Evolutionary conservation across 2,888 invertebrate species (phyloP).

Genomic region (Polydesmus complanatus): DNA sequence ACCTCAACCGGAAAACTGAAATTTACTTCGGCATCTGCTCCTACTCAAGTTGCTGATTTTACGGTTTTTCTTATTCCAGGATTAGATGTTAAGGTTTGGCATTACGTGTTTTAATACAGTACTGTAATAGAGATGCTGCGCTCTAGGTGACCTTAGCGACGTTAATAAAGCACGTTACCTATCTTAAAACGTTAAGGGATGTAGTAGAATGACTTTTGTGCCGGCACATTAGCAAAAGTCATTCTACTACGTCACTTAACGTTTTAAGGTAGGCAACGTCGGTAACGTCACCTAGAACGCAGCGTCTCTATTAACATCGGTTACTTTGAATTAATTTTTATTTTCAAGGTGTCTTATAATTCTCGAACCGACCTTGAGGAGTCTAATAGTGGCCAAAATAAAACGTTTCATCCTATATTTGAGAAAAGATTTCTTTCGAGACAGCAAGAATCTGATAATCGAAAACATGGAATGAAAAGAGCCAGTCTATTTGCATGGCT

Average conservation of each 20-base stretch:
- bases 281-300: background rate
- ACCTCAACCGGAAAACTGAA: constrained; percentile 21
- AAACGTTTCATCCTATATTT: background rate
- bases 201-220: too few species aligned
- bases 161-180: too few species aligned
- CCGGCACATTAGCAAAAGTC: too few species aligned
- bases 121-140: background rate
- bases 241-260: too few species aligned
- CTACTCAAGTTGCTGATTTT: constrained; percentile 37
- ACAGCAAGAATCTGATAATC: background rate
- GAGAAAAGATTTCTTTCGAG: background rate
- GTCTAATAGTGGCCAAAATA: constrained; percentile 30
- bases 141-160: background rate
- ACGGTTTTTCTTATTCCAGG: constrained; percentile 86
- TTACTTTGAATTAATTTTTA: too few species aligned
- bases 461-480: constrained; percentile 50
- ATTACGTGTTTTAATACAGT: background rate
- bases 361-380: constrained; percentile 48
- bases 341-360: constrained; percentile 57
- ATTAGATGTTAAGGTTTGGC: constrained; percentile 61
- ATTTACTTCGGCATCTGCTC: constrained; percentile 18
- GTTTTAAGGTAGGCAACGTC: background rate
- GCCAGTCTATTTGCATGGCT: constrained; percentile 88
- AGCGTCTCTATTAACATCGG: background rate
- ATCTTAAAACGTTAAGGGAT: too few species aligned